These are phyloP conservation scores for Catotricha subobsoleta DNA, from an alignment of 2,888 invertebrate genomes.

Conservation along the genomic window DNA sequence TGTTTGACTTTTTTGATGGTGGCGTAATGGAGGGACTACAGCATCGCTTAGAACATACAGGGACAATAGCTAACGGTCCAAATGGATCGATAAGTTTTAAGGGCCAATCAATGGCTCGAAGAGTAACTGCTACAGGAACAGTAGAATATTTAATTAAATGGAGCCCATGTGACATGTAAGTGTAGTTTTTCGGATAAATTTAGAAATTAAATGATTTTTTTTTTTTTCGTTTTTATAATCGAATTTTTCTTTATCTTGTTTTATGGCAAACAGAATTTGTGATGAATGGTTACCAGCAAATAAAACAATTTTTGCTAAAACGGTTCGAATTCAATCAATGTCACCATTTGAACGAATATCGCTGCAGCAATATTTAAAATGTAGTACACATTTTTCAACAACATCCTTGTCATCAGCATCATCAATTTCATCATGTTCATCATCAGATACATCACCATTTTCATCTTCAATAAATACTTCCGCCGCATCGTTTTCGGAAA, in stretches of 20 bases:
- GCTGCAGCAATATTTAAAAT: slow-evolving; percentile 11
- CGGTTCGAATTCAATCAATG: slow-evolving; percentile 32
- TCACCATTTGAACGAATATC: slow-evolving; percentile 11
- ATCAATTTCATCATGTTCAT: no score
- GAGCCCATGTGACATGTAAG: slow-evolving; percentile 76
- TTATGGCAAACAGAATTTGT: slow-evolving; percentile 47
- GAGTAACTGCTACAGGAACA: slow-evolving; percentile 43
- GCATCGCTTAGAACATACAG: slow-evolving; percentile 53
- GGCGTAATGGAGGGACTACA: slow-evolving; percentile 85
- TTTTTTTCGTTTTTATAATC: slow-evolving; percentile 1
- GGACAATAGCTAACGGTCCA: slow-evolving; percentile 42
- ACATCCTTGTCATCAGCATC: no score
- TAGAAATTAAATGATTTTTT: neutral
- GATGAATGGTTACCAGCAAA: slow-evolving; percentile 75
- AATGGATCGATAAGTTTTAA: slow-evolving; percentile 52
- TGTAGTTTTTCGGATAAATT: slow-evolving; percentile 16
- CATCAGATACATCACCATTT: no score
- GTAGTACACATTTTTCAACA: no score
- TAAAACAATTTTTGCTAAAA: slow-evolving; percentile 43
- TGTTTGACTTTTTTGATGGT: slow-evolving; percentile 85
- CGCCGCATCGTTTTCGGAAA: no score
- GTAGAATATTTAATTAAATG: slow-evolving; percentile 61
- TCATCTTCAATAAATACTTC: no score
- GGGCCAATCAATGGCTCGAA: slow-evolving; percentile 47
- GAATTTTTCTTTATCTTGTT: slow-evolving; percentile 8